phyloP scores from a whole-genome alignment of 2,888 invertebrate species.

The Macrophya annulata region DNA sequence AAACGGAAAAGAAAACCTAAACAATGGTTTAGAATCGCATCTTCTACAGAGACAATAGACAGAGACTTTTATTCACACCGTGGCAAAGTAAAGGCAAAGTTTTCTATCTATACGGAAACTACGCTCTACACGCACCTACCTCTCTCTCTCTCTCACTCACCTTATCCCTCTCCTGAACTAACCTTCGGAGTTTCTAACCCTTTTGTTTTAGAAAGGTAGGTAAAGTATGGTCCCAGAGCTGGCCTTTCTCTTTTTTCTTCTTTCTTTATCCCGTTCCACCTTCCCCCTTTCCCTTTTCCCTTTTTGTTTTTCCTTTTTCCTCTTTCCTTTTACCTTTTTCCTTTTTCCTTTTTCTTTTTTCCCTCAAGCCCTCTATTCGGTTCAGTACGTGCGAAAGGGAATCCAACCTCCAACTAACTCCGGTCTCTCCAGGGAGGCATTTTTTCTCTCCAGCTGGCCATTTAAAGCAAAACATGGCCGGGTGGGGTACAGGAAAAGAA shows the following conservation, averaged over 20 bases:
- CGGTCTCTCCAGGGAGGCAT: conserved; percentile 57
- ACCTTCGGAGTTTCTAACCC: conserved; percentile 50
- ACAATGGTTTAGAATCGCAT: background rate
- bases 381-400: conserved; percentile 61
- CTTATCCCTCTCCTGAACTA: background rate
- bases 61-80: background rate
- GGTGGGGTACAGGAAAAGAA: conserved; percentile 7
- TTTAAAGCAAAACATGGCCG: conserved; percentile 52
- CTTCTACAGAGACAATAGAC: background rate
- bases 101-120: conserved; percentile 20
- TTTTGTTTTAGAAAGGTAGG: conserved; percentile 50
- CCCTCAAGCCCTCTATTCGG: conserved; percentile 46
- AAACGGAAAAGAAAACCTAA: background rate
- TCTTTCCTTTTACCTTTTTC: background rate
- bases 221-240: conserved; percentile 52
- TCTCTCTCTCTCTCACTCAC: background rate
- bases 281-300: conserved; percentile 1
- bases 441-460: conserved; percentile 57
- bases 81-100: background rate
- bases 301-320: conserved; percentile 13
- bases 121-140: conserved; percentile 26
- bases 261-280: conserved; percentile 2
- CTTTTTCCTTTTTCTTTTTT: background rate
- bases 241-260: conserved; percentile 23
- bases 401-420: conserved; percentile 62